These are phyloP conservation scores for Apotomis betuletana DNA, from an alignment of 2,888 invertebrate genomes.

Conservation along the genomic window DNA sequence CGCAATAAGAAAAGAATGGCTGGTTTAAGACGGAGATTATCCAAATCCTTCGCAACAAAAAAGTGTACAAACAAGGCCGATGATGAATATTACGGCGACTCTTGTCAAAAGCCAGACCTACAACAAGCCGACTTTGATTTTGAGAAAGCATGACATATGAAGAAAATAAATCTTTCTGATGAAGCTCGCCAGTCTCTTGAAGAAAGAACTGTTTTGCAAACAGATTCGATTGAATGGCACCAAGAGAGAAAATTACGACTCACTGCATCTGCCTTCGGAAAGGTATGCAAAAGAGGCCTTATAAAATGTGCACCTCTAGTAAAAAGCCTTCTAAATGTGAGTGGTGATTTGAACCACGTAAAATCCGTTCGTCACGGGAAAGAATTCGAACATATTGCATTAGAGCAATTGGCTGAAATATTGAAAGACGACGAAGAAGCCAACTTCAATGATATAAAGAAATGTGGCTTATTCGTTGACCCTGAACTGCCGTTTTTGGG, in stretches of 20 bases:
- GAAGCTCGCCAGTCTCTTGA: conserved; percentile 7
- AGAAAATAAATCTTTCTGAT: background rate
- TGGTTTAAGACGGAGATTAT: background rate
- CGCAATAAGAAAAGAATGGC: background rate
- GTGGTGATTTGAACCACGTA: conserved; percentile 2
- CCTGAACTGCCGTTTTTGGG: conserved; percentile 31
- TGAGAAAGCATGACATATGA: conserved; percentile 5
- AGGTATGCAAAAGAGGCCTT: conserved; percentile 25
- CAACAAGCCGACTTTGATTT: conserved; percentile 8
- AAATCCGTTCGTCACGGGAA: conserved; percentile 2
- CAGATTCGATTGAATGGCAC: conserved; percentile 26
- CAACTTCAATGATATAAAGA: no score
- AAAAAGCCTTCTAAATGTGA: conserved; percentile 23
- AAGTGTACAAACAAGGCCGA: background rate
- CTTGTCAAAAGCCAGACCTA: conserved; percentile 32
- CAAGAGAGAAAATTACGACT: conserved; percentile 31
- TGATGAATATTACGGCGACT: conserved; percentile 17
- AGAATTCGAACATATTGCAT: conserved; percentile 3
- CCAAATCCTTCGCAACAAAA: background rate
- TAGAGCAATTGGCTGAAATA: background rate
- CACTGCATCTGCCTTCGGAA: conserved; percentile 30
- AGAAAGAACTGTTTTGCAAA: conserved; percentile 22
- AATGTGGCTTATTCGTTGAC: conserved; percentile 5
- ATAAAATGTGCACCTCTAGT: conserved; percentile 19
- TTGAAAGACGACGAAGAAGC: no score